Evolutionary conservation across 2,797 vertebrate species (phyloP).

Genomic region (Chelmon rostratus): DNA sequence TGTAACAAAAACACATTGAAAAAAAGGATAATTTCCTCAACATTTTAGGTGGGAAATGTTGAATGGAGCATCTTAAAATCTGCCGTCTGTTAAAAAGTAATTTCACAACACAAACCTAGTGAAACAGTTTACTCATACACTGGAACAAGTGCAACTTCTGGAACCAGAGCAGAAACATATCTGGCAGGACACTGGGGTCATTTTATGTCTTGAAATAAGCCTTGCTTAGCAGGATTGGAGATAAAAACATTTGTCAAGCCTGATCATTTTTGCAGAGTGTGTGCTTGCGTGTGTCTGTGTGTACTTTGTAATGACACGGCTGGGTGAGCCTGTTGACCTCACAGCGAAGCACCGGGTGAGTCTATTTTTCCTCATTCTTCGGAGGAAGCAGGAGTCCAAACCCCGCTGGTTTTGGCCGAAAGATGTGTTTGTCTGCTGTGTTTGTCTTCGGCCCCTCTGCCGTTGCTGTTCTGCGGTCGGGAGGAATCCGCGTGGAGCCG

Average conservation of each 20-base stretch:
- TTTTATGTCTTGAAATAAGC: constrained; percentile 48
- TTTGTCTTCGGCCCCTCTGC: constrained; percentile 66
- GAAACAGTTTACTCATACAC: constrained; percentile 1
- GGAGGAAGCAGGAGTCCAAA: constrained; percentile 73
- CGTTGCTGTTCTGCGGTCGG: constrained; percentile 54
- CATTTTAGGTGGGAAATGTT: background rate
- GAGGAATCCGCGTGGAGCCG: constrained; percentile 32
- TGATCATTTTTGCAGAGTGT: constrained; percentile 60
- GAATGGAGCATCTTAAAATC: background rate
- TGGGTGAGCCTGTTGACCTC: constrained; percentile 72
- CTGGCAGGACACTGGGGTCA: constrained; percentile 31
- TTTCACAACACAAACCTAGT: background rate
- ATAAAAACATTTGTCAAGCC: constrained; percentile 56
- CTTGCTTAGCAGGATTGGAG: constrained; percentile 26
- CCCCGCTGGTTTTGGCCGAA: constrained; percentile 74
- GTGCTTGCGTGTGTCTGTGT: constrained; percentile 51
- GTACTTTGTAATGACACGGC: constrained; percentile 69
- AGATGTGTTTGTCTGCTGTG: constrained; percentile 71
- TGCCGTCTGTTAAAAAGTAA: background rate
- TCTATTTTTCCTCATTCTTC: constrained; percentile 62
- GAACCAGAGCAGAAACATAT: constrained; percentile 18
- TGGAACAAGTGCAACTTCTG: constrained; percentile 38
- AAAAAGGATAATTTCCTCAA: background rate
- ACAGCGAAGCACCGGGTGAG: constrained; percentile 53
- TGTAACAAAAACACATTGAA: background rate